Evolutionary conservation across 2,113 vertebrate genomes (phyloP), one percentile per base, ranked within the genome.

Genomic region (Tetrax tetrax): DNA sequence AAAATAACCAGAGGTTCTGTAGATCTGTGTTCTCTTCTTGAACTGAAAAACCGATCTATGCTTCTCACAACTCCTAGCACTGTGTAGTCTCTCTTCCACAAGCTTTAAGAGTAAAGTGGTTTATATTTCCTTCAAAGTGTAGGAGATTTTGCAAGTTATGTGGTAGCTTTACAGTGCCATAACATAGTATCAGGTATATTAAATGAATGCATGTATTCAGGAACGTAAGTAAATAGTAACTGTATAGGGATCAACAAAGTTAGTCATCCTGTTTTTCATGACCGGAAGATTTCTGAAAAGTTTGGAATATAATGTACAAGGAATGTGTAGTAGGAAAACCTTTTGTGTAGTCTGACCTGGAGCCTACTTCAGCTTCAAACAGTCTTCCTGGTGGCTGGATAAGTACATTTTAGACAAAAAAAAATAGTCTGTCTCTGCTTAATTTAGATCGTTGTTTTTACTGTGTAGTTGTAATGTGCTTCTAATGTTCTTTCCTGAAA

Each of bases 51-150:
- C 17, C 1, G n/a, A 48, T 17, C 18, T 50, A 6, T 33, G 14
- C 9, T 64, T 87, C n/a, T 92, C 29, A 66, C 19, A 72, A 28
- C 59, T 88, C 23, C 16, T 38, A 76, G 57, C n/a, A 74, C 18
- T 76, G 8, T 74, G 23, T 24, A 78, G 29, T 15, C 15, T 54
- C 27, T 92, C 38, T 82, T 90, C 25, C 43, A 74, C 15, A 31
- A 94, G 28, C 24, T 72, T 72, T 77, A 84, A 57, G 38, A 86
- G 25, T 38, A 72, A 51, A 12, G 4, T 47, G 27, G 29, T 57
- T 94, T 69, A 25, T 65, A 41, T 94, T 96, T 89, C 88, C 86
- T 97, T 97, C 95, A 93, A 96, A 96, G 91, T 43, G 61, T 61
- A 60, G 74, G 93, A 79, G 66, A 78, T 64, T 97, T 97, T 96